Evolutionary conservation across 1,140 invertebrate genomes (phyloP), one percentile per base, ranked within the genome.

Genomic region (Drosophila chauvacae): DNA sequence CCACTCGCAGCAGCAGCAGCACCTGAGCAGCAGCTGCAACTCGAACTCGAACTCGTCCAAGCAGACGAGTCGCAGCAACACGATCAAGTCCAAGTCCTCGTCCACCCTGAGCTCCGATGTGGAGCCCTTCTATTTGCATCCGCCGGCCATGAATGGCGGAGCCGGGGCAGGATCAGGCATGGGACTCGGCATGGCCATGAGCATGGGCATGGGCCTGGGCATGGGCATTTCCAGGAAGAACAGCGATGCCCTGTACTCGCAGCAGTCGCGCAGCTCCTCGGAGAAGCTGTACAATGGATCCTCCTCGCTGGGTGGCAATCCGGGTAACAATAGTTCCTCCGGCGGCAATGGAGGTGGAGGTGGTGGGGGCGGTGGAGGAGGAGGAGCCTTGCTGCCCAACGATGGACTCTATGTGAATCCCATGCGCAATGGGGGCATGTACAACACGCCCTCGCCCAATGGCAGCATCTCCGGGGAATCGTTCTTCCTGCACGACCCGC

Each of bases 401-500:
- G 96, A 97, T 90, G 96, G 96, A 0, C 94, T 97, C 11, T 97
- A 97, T 90, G 95, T 97, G 69, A 97, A 97, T 90, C 96, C 96
- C 0, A 96, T 96, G 96, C 95, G 94, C 28, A 94, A 93, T 47
- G 81, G 81, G 0, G 91, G 91, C 33, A 75, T 91, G 57, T 91
- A 81, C 62, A 81, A 87, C 14, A 87, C 87, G 9, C 90, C 86
- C 57, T 92, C 83, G 39, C 92, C 87, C 14, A 91, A 70, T 53
- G 92, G 88, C 58, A 93, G 92, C 77, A 81, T 92, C 18, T 93
- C 93, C 13, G 94, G 95, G 20, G 95, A 96, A 73, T 96, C 97
- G 9, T 98, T 97, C 93, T 97, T 97, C 80, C 93, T 97, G 37
- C 97, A 98, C 92, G 96, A 96, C 86, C 96, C 95, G 30, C 95